Conservation (phyloP, 1,140 invertebrate species). For the Rhyacophila brunnea region DNA sequence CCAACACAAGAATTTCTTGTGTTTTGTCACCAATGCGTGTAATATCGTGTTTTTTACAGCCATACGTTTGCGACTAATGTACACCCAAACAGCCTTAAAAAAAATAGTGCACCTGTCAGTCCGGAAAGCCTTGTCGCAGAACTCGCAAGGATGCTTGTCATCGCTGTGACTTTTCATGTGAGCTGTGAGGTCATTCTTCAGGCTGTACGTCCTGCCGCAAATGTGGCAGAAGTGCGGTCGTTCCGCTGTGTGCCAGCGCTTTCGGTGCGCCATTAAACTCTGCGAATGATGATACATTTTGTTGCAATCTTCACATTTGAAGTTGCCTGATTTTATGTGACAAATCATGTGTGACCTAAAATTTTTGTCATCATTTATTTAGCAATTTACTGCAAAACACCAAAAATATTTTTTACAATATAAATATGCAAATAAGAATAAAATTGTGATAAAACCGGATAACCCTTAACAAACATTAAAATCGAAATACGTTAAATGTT, state of each 20-base stretch:
- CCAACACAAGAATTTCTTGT: too few species aligned
- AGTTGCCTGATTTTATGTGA: slow-evolving; percentile 21
- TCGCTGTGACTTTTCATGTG: slow-evolving; percentile 25
- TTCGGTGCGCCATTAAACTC: slow-evolving; percentile 26
- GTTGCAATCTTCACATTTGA: slow-evolving; percentile 28
- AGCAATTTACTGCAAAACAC: too few species aligned
- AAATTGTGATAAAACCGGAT: not conserved
- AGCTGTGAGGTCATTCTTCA: slow-evolving; percentile 29
- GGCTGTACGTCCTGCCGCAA: slow-evolving; percentile 44
- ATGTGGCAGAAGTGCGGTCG: slow-evolving; percentile 50
- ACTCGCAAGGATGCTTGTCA: slow-evolving; percentile 17
- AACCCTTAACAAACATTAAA: too few species aligned
- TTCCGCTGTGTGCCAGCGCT: slow-evolving; percentile 41
- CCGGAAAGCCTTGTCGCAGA: slow-evolving; percentile 30
- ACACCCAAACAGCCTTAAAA: too few species aligned
- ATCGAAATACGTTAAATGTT: too few species aligned
- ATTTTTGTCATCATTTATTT: too few species aligned
- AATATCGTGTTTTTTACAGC: too few species aligned
- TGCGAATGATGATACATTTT: slow-evolving; percentile 33
- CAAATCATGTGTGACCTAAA: slow-evolving; percentile 25
- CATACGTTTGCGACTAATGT: too few species aligned
- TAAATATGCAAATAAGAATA: too few species aligned
- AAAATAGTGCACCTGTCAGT: slow-evolving; percentile 33
- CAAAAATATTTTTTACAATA: too few species aligned
- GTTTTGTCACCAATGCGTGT: too few species aligned